phyloP scores from a whole-genome alignment of 2,888 invertebrate species.

The Byasa hedistus region DNA sequence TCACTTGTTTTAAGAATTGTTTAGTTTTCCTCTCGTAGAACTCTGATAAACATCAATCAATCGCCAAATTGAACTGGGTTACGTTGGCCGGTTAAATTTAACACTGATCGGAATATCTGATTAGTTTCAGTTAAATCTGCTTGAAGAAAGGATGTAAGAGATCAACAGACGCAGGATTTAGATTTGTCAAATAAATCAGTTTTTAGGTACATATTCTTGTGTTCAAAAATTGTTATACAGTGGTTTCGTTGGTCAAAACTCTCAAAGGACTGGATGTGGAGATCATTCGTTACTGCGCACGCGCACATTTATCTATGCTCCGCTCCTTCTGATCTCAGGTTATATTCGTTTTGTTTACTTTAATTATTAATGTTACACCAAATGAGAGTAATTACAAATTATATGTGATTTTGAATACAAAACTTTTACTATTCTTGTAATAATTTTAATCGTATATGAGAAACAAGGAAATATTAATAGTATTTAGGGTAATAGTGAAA shows the following conservation, averaged over 20 bases:
- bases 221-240: not conserved
- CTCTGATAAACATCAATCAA: too few relatives aligned
- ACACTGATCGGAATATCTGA: too few relatives aligned
- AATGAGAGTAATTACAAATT: slow-evolving; percentile 19
- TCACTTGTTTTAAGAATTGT: not conserved
- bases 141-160: too few relatives aligned
- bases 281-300: slow-evolving; percentile 47
- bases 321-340: slow-evolving; percentile 24
- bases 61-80: too few relatives aligned
- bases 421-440: not conserved
- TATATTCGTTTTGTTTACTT: slow-evolving; percentile 12
- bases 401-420: not conserved
- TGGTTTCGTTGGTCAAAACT: slow-evolving; percentile 11
- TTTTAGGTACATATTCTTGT: not conserved
- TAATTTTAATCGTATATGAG: too few relatives aligned
- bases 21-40: not conserved
- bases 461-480: too few relatives aligned
- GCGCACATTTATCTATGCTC: slow-evolving; percentile 45
- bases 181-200: not conserved
- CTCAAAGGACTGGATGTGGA: slow-evolving; percentile 37
- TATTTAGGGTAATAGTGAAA: too few relatives aligned
- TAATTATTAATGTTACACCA: slow-evolving; percentile 8
- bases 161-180: too few relatives aligned
- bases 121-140: too few relatives aligned
- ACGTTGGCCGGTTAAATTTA: too few relatives aligned